Evolutionary conservation across 2,797 vertebrate species (phyloP).

Genomic region (Cygnus olor): DNA sequence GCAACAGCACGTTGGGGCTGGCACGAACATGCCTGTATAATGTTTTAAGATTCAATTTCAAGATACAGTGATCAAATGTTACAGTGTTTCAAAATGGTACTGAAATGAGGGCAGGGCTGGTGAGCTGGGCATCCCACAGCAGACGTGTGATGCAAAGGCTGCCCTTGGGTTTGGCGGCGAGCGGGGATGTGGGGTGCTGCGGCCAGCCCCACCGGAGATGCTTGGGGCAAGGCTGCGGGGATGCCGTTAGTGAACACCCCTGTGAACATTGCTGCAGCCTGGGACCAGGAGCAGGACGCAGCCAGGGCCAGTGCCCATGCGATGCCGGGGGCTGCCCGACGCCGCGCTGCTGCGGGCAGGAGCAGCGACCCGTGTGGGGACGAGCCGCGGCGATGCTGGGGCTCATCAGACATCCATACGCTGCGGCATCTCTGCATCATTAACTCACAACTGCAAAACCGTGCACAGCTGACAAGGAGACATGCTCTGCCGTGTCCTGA

Average conservation of each 20-base stretch:
- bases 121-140: not conserved
- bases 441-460: accelerated
- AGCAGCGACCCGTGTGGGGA: not conserved
- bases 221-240: not conserved
- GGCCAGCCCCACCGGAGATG: not conserved
- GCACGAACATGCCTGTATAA: not conserved
- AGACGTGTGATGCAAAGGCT: not conserved
- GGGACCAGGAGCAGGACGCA: not conserved
- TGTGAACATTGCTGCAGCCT: not conserved
- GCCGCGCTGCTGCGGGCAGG: accelerated
- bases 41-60: not conserved
- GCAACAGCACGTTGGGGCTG: not conserved
- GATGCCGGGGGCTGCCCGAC: accelerated
- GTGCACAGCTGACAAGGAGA: accelerated
- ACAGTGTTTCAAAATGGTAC: not conserved
- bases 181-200: not conserved
- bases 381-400: accelerated
- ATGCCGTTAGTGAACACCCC: not conserved
- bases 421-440: accelerated
- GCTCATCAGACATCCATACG: not conserved
- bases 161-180: not conserved
- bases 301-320: accelerated
- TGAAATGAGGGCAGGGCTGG: not conserved
- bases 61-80: not conserved
- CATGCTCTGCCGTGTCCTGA: not conserved